Percentiles rank a stretch among this genome's conserved stretches.
phyloP scores from a whole-genome alignment of 2,113 vertebrate genomes.

The Rhizomys pruinosus region DNA sequence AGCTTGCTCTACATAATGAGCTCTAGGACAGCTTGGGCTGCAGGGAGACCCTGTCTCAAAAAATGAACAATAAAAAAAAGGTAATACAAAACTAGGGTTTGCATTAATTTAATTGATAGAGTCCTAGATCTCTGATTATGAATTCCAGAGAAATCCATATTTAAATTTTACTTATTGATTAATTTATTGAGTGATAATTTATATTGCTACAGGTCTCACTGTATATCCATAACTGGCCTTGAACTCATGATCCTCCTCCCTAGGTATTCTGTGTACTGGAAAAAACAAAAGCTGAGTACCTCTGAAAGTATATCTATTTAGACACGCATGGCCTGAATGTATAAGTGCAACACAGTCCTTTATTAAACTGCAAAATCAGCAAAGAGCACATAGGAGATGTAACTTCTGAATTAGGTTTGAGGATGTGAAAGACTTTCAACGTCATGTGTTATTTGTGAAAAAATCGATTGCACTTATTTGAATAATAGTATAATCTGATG shows the following conservation, averaged over 20 bases:
- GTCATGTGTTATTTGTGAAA: not conserved
- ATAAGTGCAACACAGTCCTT: not conserved
- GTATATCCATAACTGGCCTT: not conserved
- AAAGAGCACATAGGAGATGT: not conserved
- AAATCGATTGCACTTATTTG: not conserved
- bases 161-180: not conserved
- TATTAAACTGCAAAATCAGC: not conserved
- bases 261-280: not conserved
- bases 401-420: not conserved
- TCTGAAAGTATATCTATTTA: not conserved
- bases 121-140: not conserved
- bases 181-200: not conserved
- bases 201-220: not conserved
- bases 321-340: rapidly evolving
- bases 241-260: not conserved
- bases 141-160: not conserved
- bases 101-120: not conserved
- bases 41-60: no score
- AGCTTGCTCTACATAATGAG: no score
- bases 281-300: not conserved
- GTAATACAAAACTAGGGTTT: not conserved
- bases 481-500: not conserved
- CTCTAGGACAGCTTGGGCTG: no score
- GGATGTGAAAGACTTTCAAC: not conserved
- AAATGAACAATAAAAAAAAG: no score